A percentile compares a stretch with the other conserved stretches of the same genome.
phyloP scores from a whole-genome alignment of 2,888 invertebrate genomes.

The Leucophenga montana region DNA sequence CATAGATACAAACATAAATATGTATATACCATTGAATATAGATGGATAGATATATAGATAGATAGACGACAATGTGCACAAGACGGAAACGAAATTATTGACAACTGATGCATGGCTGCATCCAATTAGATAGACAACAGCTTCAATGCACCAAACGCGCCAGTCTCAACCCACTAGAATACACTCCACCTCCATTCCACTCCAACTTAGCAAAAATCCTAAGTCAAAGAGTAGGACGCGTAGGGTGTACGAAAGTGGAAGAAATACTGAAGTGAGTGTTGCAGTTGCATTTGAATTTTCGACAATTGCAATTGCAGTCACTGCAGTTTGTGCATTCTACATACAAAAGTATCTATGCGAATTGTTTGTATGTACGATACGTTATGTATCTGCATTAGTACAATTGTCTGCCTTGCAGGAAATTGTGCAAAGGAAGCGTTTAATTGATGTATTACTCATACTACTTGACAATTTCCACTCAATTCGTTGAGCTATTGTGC shows the following conservation, averaged over 20 bases:
- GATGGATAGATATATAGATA: no score
- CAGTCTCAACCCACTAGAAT: not conserved
- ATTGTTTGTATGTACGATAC: slow-evolving; percentile 20
- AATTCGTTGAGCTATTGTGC: not conserved
- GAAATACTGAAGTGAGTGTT: not conserved
- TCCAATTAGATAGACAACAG: slow-evolving; percentile 23
- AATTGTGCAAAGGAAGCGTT: slow-evolving; percentile 53
- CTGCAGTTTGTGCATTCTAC: slow-evolving; percentile 49
- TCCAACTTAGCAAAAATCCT: not conserved
- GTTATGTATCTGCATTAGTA: not conserved
- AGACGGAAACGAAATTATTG: slow-evolving; percentile 17
- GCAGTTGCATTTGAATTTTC: slow-evolving; percentile 14
- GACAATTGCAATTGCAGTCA: slow-evolving; percentile 7
- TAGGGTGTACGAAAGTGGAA: not conserved
- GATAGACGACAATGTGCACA: no score
- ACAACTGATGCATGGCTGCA: slow-evolving; percentile 26
- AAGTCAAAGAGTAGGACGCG: not conserved
- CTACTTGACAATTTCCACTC: not conserved
- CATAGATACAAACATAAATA: no score
- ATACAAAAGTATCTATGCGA: slow-evolving; percentile 4
- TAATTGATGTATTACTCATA: slow-evolving; percentile 60
- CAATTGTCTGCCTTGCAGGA: slow-evolving; percentile 33
- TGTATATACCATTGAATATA: no score
- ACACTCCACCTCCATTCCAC: no score
- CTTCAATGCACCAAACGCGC: not conserved